A percentile compares a stretch with the other conserved stretches of the same genome.
phyloP scores from a whole-genome alignment of 2,797 vertebrate species.

The Rhadinocentrus ornatus region DNA sequence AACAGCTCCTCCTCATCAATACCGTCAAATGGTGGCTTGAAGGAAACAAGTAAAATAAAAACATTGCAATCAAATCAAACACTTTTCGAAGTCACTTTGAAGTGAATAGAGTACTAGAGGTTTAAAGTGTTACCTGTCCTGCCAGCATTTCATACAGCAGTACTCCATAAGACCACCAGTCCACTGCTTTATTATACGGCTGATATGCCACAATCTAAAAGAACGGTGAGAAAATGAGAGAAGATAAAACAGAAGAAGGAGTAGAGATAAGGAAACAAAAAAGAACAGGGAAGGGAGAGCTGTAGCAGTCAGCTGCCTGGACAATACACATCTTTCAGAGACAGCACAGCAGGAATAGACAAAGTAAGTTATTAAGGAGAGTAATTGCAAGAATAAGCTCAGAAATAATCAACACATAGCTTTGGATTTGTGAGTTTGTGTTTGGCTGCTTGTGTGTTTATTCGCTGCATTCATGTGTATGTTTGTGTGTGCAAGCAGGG shows the following conservation, averaged over 20 bases:
- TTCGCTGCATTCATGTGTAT: constrained; percentile 22
- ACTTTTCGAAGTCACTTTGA: constrained; percentile 44
- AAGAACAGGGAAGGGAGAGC: constrained; percentile 27
- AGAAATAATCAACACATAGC: constrained; percentile 47
- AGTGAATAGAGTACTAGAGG: constrained; percentile 44
- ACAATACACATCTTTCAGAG: constrained; percentile 31
- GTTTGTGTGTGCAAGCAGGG: not conserved
- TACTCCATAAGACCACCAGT: constrained; percentile 95
- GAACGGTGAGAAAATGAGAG: constrained; percentile 34
- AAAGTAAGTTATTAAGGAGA: constrained; percentile 27
- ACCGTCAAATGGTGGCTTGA: constrained; percentile 91
- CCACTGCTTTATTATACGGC: constrained; percentile 90
- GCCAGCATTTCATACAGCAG: constrained; percentile 93
- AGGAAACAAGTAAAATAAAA: constrained; percentile 21
- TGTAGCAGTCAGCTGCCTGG: constrained; percentile 16
- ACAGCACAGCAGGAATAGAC: constrained; percentile 10
- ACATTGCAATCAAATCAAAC: constrained; percentile 35
- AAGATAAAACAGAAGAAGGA: constrained; percentile 41
- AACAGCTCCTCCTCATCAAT: constrained; percentile 94
- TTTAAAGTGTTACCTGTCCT: constrained; percentile 85
- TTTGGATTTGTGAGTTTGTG: constrained; percentile 39
- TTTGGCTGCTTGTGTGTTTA: not conserved
- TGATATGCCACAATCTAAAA: constrained; percentile 92
- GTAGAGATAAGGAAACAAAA: constrained; percentile 32
- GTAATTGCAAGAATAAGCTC: constrained; percentile 44